These are phyloP conservation scores for Aproaerema taeniolella DNA, from an alignment of 2,888 invertebrate species.

Conservation along the genomic window DNA sequence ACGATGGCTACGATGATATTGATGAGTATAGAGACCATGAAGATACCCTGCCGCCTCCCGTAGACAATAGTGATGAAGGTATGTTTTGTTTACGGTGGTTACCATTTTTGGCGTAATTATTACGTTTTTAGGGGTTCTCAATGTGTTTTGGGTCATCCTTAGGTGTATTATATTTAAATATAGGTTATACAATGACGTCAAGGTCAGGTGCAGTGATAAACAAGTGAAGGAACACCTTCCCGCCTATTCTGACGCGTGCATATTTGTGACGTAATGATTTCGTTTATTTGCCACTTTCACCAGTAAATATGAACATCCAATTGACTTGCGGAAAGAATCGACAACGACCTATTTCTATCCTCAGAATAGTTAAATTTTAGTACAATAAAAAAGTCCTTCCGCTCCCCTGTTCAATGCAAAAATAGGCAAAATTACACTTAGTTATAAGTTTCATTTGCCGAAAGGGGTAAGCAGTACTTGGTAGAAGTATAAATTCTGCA, in stretches of 20 bases:
- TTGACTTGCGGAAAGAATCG: too few relatives aligned
- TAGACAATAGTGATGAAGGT: slow-evolving; percentile 80
- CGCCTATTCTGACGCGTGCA: slow-evolving; percentile 50
- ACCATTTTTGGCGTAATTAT: slow-evolving; percentile 44
- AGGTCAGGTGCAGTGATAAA: slow-evolving; percentile 34
- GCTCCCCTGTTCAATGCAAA: too few relatives aligned
- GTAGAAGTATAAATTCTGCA: too few relatives aligned
- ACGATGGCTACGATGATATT: slow-evolving; percentile 83
- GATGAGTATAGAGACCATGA: slow-evolving; percentile 83
- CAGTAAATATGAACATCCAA: too few relatives aligned
- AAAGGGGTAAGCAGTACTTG: too few relatives aligned
- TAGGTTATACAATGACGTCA: slow-evolving; percentile 44
- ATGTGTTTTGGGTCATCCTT: slow-evolving; percentile 19
- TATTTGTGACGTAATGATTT: slow-evolving; percentile 55
- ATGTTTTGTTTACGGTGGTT: slow-evolving; percentile 58
- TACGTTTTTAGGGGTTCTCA: slow-evolving; percentile 29
- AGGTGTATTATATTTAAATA: slow-evolving; percentile 39
- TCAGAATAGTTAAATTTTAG: too few relatives aligned
- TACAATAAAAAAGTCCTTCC: too few relatives aligned
- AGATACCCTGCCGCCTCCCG: slow-evolving; percentile 69
- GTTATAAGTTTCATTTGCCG: too few relatives aligned
- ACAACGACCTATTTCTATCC: too few relatives aligned
- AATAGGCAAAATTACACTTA: too few relatives aligned
- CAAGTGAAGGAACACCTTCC: slow-evolving; percentile 37
- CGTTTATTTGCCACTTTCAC: slow-evolving; percentile 53